Conservation (phyloP, 2,797 vertebrate genomes). For the Gila robusta region DNA sequence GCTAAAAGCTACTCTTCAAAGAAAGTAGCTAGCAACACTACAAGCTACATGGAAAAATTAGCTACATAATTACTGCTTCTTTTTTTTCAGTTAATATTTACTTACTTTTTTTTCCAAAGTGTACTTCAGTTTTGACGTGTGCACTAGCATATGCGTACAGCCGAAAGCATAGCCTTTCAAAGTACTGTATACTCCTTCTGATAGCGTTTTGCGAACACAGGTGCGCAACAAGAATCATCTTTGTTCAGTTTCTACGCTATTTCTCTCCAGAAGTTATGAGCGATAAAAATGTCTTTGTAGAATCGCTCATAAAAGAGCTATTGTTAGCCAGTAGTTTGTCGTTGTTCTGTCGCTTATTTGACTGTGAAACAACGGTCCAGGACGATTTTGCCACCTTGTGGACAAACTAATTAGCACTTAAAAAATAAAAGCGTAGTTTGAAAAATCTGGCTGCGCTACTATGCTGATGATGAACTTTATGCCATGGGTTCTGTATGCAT, state of each 20-base stretch:
- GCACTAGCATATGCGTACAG: not conserved
- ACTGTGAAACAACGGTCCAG: not conserved
- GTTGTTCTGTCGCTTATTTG: not conserved
- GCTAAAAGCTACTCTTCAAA: not conserved
- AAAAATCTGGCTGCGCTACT: not conserved
- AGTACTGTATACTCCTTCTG: no score
- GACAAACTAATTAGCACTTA: not conserved
- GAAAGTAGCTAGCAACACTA: not conserved
- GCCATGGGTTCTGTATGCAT: not conserved
- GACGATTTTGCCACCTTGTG: not conserved
- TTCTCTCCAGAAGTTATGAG: not conserved
- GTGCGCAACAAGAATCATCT: no score
- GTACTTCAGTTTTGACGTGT: not conserved
- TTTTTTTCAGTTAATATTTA: no score
- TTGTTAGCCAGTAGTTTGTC: not conserved
- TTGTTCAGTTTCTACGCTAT: not conserved
- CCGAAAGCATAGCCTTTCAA: no score
- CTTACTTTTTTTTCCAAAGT: no score
- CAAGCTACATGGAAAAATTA: not conserved
- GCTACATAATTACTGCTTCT: no score
- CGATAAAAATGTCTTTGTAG: not conserved
- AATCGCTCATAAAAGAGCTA: no score
- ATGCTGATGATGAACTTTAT: not conserved
- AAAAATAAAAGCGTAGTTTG: not conserved
- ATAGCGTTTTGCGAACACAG: no score